Percentiles rank a stretch among this genome's conserved stretches.
These are phyloP conservation scores for Schizopygopsis malacanthus DNA, from an alignment of 2,797 vertebrate genomes.

Conservation along the genomic window DNA sequence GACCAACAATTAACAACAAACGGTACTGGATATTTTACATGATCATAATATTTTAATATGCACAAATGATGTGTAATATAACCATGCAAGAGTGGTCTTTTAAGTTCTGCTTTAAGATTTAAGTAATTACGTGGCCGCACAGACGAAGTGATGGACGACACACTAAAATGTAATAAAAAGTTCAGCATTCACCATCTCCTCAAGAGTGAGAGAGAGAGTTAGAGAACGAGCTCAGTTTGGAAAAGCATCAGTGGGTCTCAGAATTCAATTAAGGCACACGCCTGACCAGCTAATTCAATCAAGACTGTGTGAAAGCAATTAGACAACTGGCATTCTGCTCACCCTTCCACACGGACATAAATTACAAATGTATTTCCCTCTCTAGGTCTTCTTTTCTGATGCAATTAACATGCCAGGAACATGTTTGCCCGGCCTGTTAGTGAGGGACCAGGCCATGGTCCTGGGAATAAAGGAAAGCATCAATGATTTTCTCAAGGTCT, in stretches of 20 bases:
- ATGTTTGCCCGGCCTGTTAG: constrained; percentile 16
- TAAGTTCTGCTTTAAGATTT: neutral
- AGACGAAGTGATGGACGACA: neutral
- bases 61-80: neutral
- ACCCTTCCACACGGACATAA: constrained; percentile 69
- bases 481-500: constrained; percentile 38
- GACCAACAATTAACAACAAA: neutral
- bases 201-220: constrained; percentile 31
- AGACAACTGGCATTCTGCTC: constrained; percentile 78
- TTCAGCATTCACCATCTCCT: constrained; percentile 58
- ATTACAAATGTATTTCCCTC: constrained; percentile 78
- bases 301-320: constrained; percentile 82
- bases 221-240: constrained; percentile 71
- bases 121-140: neutral
- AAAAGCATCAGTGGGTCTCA: constrained; percentile 71
- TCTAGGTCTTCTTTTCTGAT: constrained; percentile 69
- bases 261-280: constrained; percentile 80
- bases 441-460: constrained; percentile 5
- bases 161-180: constrained; percentile 39
- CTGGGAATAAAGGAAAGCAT: constrained; percentile 18
- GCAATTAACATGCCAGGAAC: constrained; percentile 56
- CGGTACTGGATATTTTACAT: neutral
- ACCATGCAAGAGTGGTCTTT: neutral
- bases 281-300: constrained; percentile 80
- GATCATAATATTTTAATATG: neutral